phyloP scores from a whole-genome alignment of 2,797 vertebrate genomes.

The Anguilla anguilla region DNA sequence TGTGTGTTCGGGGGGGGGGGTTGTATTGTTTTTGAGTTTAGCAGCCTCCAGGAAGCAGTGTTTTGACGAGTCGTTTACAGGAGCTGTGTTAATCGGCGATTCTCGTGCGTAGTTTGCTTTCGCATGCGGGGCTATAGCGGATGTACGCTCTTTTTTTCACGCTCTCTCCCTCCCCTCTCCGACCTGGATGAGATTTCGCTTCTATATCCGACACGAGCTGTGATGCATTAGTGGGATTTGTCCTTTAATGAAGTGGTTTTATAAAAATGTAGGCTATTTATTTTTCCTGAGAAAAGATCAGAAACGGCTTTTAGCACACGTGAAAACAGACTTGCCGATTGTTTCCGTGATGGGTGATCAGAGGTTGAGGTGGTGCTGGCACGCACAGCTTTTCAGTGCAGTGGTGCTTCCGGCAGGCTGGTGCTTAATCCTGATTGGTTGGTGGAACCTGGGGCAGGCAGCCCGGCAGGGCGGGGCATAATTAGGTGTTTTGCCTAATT shows the following conservation, averaged over 20 bases:
- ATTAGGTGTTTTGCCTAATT: too few species aligned
- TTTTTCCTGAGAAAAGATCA: background rate
- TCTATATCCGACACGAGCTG: background rate
- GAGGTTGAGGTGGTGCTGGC: background rate
- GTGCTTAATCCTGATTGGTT: too few species aligned
- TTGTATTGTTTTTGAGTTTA: background rate
- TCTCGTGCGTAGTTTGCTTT: background rate
- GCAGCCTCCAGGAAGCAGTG: background rate
- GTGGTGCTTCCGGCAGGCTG: too few species aligned
- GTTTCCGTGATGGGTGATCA: background rate
- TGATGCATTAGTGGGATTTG: background rate
- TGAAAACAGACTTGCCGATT: background rate
- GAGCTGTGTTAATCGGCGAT: background rate
- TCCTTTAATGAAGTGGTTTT: background rate
- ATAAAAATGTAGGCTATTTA: background rate
- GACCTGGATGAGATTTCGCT: background rate
- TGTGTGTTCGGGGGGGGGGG: background rate
- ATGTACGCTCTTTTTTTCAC: background rate
- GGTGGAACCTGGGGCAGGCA: too few species aligned
- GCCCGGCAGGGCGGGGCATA: too few species aligned
- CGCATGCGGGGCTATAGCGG: background rate
- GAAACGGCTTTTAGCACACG: background rate
- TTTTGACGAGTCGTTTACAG: background rate
- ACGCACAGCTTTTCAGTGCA: background rate
- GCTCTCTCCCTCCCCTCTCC: background rate